These are phyloP conservation scores for Danio albolineatus DNA, from an alignment of 2,797 vertebrate species.

Conservation along the genomic window DNA sequence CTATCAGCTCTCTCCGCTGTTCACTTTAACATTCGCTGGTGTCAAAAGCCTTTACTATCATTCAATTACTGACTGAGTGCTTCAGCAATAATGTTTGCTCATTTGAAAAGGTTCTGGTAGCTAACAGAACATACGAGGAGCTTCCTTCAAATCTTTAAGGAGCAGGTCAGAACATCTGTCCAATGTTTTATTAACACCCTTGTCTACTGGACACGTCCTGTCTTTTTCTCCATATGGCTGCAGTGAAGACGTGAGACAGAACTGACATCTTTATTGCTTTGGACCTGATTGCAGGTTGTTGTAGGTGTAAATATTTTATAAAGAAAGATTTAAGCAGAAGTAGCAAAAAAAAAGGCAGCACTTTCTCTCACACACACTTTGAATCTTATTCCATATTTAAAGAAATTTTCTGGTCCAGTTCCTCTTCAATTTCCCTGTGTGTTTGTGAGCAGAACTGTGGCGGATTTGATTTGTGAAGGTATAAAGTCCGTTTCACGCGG, in stretches of 20 bases:
- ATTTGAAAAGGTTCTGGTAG: background rate
- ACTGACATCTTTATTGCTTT: slow-evolving; percentile 10
- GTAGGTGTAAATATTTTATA: slow-evolving; percentile 61
- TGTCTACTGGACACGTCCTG: background rate
- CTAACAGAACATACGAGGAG: background rate
- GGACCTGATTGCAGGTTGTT: slow-evolving; percentile 41
- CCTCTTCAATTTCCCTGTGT: slow-evolving; percentile 33
- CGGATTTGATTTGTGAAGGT: slow-evolving; percentile 32
- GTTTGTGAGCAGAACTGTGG: slow-evolving; percentile 37
- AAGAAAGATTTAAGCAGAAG: slow-evolving; percentile 32
- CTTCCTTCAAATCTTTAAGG: background rate
- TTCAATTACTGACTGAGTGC: slow-evolving; percentile 4
- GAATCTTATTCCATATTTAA: slow-evolving; percentile 37
- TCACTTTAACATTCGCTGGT: background rate
- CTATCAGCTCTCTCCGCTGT: background rate
- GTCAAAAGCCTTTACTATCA: background rate
- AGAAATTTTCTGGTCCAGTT: slow-evolving; percentile 46
- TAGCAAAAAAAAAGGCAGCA: background rate
- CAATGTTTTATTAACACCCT: slow-evolving; percentile 8
- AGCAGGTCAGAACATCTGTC: slow-evolving; percentile 15
- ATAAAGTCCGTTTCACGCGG: background rate
- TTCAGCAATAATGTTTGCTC: background rate
- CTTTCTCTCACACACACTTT: background rate
- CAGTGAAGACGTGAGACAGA: background rate
- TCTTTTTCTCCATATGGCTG: background rate